Evolutionary conservation across 2,888 invertebrate genomes (phyloP), one percentile per base, ranked within the genome.

Genomic region (Eudasyphora cyanicolor): DNA sequence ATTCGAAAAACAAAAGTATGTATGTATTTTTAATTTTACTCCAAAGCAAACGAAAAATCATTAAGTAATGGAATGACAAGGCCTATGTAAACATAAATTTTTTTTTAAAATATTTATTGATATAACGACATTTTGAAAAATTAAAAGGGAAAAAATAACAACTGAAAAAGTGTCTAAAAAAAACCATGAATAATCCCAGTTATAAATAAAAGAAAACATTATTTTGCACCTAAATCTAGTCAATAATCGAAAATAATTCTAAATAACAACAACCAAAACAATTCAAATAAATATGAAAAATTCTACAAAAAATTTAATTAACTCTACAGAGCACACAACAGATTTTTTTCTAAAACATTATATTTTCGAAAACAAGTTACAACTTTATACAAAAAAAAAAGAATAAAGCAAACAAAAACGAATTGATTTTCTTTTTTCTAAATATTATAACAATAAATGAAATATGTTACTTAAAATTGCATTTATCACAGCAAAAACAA

Each of bases 401-500:
- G 1, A 7, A 45, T 51, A 70, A 29, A 60, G 73, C 82, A 74
- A 32, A 60, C 49, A 19, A 69, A n/a, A 35, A n/a, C 12, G 54
- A 71, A 75, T 21, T 38, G 29, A 19, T 24, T 51, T 51, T 7
- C 35, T 35, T 10, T 35, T 57, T 27, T 42, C 24, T 14, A 42
- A 45, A 42, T 24, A 42, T 45, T 45, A 45, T 49, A n/a, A 57
- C 57, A 24, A 57, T 49, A 49, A 10, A 79, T 38, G 35, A n/a
- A 71, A 82, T 79, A 79, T 82, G 82, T 82, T 82, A 82, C 82
- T 82, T 82, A 82, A 76, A 69, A 76, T 24, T 82, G 82, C 82
- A 82, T 82, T 82, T 82, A 79, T 74, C 60, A 82, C 74, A 38
- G 69, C 27, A 79, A 75, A 6, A 69, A 74, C 10, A 69, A 38